A percentile compares a stretch with the other conserved stretches of the same genome.
Conservation (phyloP, 2,113 vertebrate species). For the Balaeniceps rex region DNA sequence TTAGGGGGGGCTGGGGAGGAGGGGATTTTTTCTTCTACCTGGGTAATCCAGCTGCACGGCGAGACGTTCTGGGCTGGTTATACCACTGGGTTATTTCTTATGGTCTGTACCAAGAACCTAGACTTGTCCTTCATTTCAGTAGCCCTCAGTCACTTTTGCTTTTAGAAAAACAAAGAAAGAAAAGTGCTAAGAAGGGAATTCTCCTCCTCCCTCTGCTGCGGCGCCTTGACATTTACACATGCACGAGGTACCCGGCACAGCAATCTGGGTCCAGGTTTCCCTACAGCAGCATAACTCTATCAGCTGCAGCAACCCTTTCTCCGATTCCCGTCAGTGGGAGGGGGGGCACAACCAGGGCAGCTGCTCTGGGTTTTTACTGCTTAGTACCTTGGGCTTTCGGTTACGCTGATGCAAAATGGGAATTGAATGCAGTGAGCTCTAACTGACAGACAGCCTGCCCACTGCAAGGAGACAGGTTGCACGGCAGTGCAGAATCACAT, state of each 20-base stretch:
- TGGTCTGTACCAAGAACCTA: not conserved
- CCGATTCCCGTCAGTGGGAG: not conserved
- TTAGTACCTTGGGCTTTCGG: not conserved
- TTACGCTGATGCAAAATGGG: not conserved
- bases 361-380: not conserved
- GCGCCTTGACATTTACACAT: not conserved
- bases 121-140: not conserved
- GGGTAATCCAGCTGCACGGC: not conserved
- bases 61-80: not conserved
- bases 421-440: not conserved
- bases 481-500: not conserved
- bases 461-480: not conserved
- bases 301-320: not conserved
- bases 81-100: not conserved
- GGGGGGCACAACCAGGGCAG: not conserved
- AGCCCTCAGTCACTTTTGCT: not conserved
- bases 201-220: not conserved
- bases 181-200: not conserved
- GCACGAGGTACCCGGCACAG: not conserved
- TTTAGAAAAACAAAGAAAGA: not conserved
- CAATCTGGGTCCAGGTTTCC: not conserved
- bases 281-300: not conserved
- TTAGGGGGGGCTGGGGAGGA: not conserved
- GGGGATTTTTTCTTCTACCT: constrained; percentile 1
- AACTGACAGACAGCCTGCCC: not conserved